phyloP scores from a whole-genome alignment of 2,888 invertebrate genomes.

The Chrysomela aeneicollis region DNA sequence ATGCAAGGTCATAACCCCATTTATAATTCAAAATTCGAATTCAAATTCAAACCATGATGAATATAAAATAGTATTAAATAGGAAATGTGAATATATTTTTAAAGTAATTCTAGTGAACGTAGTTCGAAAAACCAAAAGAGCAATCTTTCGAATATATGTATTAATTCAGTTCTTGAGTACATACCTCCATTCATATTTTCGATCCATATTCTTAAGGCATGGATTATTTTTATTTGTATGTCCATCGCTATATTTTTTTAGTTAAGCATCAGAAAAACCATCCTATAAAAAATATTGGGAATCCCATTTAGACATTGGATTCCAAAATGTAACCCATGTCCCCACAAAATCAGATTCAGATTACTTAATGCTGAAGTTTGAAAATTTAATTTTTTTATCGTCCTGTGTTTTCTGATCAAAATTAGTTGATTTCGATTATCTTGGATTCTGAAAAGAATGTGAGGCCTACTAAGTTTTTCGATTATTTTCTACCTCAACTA shows the following conservation, averaged over 20 bases:
- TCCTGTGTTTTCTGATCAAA: too few relatives aligned
- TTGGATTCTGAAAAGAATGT: too few relatives aligned
- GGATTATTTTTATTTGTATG: constrained; percentile 51
- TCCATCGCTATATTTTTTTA: constrained; percentile 59
- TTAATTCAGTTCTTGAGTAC: constrained; percentile 45
- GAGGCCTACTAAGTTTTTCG: too few relatives aligned
- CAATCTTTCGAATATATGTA: constrained; percentile 53
- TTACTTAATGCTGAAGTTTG: too few relatives aligned
- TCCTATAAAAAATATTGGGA: not conserved
- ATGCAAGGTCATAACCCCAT: constrained; percentile 21
- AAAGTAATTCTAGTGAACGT: constrained; percentile 48
- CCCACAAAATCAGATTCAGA: too few relatives aligned
- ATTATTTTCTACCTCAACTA: too few relatives aligned
- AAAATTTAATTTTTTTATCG: too few relatives aligned
- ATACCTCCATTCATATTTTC: constrained; percentile 46
- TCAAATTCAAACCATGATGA: constrained; percentile 2
- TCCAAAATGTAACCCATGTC: too few relatives aligned
- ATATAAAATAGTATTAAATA: constrained; percentile 37
- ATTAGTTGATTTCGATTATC: too few relatives aligned
- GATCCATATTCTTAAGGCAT: constrained; percentile 45
- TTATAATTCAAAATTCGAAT: constrained; percentile 16
- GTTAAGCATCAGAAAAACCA: constrained; percentile 58
- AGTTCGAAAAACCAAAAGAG: constrained; percentile 49
- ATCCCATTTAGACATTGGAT: too few relatives aligned
- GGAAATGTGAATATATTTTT: constrained; percentile 52